These are phyloP conservation scores for Sclerurus mexicanus DNA, from an alignment of 2,113 vertebrate species.

Conservation along the genomic window DNA sequence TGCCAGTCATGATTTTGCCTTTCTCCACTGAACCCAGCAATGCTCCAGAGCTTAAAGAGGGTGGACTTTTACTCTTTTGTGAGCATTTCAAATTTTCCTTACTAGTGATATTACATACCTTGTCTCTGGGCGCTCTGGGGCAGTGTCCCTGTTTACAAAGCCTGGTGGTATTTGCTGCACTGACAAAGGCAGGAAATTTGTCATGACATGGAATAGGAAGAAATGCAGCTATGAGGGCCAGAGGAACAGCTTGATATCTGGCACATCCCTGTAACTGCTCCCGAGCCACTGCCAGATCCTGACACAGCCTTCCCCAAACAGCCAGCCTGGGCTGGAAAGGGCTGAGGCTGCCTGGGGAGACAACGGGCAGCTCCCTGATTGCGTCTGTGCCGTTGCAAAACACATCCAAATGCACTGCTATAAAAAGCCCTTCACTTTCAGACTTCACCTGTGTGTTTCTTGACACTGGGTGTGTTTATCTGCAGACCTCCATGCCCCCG, in stretches of 20 bases:
- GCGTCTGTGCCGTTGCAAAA: background rate
- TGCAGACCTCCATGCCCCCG: background rate
- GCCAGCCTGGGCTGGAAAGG: background rate
- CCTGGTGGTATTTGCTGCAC: background rate
- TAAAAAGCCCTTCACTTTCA: background rate
- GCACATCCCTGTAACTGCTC: background rate
- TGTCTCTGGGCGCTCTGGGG: background rate
- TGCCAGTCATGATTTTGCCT: background rate
- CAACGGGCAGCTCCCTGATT: background rate
- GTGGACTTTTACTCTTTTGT: background rate
- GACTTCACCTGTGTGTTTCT: background rate
- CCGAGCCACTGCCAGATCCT: background rate
- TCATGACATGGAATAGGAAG: background rate
- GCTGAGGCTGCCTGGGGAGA: background rate
- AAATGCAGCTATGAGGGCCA: background rate
- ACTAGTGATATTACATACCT: background rate
- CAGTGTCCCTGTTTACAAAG: background rate
- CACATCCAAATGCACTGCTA: background rate
- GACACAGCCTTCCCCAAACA: background rate
- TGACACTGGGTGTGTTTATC: background rate
- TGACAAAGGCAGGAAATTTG: background rate
- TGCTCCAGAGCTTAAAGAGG: background rate
- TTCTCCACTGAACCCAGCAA: background rate
- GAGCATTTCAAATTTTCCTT: background rate
- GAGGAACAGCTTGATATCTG: slow-evolving; percentile 17